Evolutionary conservation across 1,140 invertebrate genomes (phyloP).

Genomic region (Heliconius eleuchia): DNA sequence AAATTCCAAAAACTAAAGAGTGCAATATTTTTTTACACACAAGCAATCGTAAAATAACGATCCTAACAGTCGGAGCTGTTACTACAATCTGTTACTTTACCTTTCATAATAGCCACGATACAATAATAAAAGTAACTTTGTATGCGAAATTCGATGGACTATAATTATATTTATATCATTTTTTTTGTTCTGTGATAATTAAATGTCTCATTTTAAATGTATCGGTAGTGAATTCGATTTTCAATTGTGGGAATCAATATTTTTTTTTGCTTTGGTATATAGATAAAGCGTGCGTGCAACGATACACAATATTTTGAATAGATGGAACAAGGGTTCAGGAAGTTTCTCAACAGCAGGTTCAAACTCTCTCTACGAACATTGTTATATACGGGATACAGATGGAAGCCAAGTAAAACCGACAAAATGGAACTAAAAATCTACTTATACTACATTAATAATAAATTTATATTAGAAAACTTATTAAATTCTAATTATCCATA

Average conservation of each 20-base stretch:
- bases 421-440: too few relatives aligned
- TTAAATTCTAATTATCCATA: background rate
- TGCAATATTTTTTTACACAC: background rate
- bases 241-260: background rate
- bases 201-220: background rate
- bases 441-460: background rate
- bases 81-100: conserved; percentile 42
- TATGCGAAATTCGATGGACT: conserved; percentile 33
- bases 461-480: background rate
- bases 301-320: background rate
- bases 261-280: background rate
- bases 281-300: background rate
- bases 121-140: conserved; percentile 47
- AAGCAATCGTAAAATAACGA: conserved; percentile 7
- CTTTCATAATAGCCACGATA: conserved; percentile 36
- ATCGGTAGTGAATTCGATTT: background rate
- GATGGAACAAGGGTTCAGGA: background rate
- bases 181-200: background rate
- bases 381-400: background rate
- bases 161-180: background rate
- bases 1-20: background rate
- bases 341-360: background rate
- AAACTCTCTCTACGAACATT: background rate
- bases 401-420: background rate
- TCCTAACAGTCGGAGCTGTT: conserved; percentile 34